Evolutionary conservation across 2,113 vertebrate genomes (phyloP), one percentile per base, ranked within the genome.

Genomic region (Pampusana beccarii): DNA sequence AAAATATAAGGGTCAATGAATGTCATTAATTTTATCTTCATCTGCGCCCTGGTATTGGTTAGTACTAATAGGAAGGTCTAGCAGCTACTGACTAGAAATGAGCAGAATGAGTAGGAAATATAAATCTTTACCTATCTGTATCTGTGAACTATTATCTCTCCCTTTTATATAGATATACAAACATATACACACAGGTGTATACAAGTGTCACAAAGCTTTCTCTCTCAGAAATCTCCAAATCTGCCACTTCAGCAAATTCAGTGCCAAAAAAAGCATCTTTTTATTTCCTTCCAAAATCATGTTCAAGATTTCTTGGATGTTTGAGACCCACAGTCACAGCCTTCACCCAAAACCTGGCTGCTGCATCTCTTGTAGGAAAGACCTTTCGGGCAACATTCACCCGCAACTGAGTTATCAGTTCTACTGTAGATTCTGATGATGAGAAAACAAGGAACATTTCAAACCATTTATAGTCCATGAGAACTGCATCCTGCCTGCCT

Each of bases 1-100:
- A 82, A 93, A 65, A 64, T 67, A 50, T 10, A 85, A 91, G 54
- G 84, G 80, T 94, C 93, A 90, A 53, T 62, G 21, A 2, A 11
- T 75, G 46, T 40, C 80, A 85, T 82, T 85, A 92, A 78, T 94
- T 88, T 96, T 89, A 50, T 57, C 42, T 86, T 75, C 48, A 61
- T 57, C 44, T 67, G 26, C 21, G 84, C 38, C 54, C 58, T 34
- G 2, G 4, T 73, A 48, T 79, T 69, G 46, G n/a, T 62, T 84
- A 71, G n/a, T 81, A 61, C 53, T 88, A 56, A 44, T 53, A 67
- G 17, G 24, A 40, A 80, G 36, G 7, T 88, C 34, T 74, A 71
- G 40, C 20, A 95, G 42, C 36, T 80, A 31, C 51, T 93, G 79
- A 90, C 31, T 56, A 93, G 67, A 83, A 95, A 70, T 42, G 9